Evolutionary conservation across 2,113 vertebrate genomes (phyloP).

Genomic region (Misgurnus mizolepis): DNA sequence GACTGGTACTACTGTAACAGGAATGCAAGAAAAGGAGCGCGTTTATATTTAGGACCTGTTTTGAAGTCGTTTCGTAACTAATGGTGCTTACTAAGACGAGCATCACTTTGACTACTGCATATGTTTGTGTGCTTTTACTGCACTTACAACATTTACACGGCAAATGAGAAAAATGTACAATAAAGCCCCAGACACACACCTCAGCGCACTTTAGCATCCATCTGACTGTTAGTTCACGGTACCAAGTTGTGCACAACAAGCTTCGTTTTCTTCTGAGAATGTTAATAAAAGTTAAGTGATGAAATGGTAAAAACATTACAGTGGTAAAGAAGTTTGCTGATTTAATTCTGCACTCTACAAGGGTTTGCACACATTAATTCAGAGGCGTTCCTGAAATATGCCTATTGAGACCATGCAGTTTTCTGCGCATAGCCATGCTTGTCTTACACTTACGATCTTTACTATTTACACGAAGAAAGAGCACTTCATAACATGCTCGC

Average conservation of each 20-base stretch:
- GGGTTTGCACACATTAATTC: neutral
- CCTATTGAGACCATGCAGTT: neutral
- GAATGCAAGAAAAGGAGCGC: conserved; percentile 36
- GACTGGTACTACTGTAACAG: neutral
- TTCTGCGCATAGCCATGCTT: neutral
- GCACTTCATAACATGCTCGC: neutral
- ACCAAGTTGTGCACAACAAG: too few relatives aligned
- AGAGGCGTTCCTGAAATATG: neutral
- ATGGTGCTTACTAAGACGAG: neutral
- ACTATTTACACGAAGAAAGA: neutral
- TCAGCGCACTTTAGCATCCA: too few relatives aligned
- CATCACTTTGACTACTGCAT: neutral
- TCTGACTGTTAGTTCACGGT: too few relatives aligned
- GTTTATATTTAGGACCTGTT: conserved; percentile 45
- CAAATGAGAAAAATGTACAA: too few relatives aligned
- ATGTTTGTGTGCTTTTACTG: neutral
- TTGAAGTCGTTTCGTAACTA: neutral
- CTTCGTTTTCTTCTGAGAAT: too few relatives aligned
- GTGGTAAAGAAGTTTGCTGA: neutral
- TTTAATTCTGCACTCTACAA: neutral
- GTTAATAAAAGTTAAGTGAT: too few relatives aligned
- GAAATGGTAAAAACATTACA: neutral
- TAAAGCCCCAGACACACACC: too few relatives aligned
- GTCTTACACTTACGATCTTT: neutral
- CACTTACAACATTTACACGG: neutral